These are phyloP conservation scores for Nemoura dubitans DNA, from an alignment of 2,888 invertebrate species.

Conservation along the genomic window DNA sequence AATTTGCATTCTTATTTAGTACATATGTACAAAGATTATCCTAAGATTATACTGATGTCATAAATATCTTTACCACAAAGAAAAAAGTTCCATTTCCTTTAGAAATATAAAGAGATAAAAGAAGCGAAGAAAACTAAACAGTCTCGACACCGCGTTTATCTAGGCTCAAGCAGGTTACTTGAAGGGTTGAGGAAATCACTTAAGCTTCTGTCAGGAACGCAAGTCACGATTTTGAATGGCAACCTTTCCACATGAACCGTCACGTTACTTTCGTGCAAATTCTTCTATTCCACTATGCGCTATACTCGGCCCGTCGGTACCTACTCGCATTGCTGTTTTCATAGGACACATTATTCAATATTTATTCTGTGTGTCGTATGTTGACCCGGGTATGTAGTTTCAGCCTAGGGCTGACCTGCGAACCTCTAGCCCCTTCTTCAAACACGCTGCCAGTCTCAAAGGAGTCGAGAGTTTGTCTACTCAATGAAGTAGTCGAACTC, in stretches of 20 bases:
- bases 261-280: conserved; percentile 7
- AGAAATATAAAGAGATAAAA: neutral
- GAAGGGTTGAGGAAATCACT: conserved; percentile 12
- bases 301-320: neutral
- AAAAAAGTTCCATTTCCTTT: neutral
- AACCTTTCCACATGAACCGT: neutral
- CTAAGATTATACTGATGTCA: too few relatives aligned
- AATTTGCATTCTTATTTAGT: too few relatives aligned
- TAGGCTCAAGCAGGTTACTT: neutral
- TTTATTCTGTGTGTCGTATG: neutral
- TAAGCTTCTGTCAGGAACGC: neutral
- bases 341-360: conserved; percentile 7
- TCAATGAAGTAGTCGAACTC: neutral
- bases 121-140: conserved; percentile 7
- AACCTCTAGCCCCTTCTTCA: neutral
- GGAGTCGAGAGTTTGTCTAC: conserved; percentile 1
- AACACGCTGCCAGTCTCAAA: conserved; percentile 1
- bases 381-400: neutral
- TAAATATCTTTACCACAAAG: too few relatives aligned
- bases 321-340: neutral
- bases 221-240: neutral
- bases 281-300: neutral
- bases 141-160: neutral
- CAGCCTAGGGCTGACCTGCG: neutral
- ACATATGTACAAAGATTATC: too few relatives aligned